Base-by-base conservation (phyloP, 2,113 vertebrate genomes). In the Dasyprocta punctata region DNA sequence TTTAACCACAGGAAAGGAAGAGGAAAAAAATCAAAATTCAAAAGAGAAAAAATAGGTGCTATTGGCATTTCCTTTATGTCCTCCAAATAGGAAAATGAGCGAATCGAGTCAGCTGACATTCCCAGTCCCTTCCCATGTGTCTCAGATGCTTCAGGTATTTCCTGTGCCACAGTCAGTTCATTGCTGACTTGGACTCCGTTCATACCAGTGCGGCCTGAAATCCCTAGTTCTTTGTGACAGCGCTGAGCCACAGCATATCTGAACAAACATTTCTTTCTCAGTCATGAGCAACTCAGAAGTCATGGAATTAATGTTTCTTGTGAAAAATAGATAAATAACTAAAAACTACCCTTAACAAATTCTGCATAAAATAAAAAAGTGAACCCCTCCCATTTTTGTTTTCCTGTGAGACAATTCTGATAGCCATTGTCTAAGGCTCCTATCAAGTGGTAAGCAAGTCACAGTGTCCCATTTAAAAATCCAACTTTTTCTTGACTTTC, bases 131-230 rank as follows among this genome's bases (percentile, higher is more conserved):
- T n/a, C 5, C 52, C 36, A n/a, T 2, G 65, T 28, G 33, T 38
- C 47, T 58, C 47, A 65, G 9, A 63, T 85, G 17, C 19, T 69
- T 26, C 16, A 5, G 26, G 9, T 69, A 1, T 60, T 52, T 9
- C 17, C 20, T 3, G 0, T 71, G n/a, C 10, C 17, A 26, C 36
- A 12, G 19, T 3, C 3, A 2, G 7, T 20, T 38, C n/a, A n/a
- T 7, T 71, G 52, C 38, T 67, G 16, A 87, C 38, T 54, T 38
- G 8, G 9, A 13, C 33, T 47, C 19, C 3, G 88, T 41, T 73
- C 56, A 47, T 14, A 36, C 0, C 11, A 52, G 41, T 38, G 4
- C 16, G 14, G 30, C n/a, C 24, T 38, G 38, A 80, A 36, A 44
- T 20, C 69, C 60, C 13, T 12, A 33, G 24, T 20, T 71, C 22